These are phyloP conservation scores for Castor canadensis DNA, from an alignment of 2,113 vertebrate species.

Conservation along the genomic window DNA sequence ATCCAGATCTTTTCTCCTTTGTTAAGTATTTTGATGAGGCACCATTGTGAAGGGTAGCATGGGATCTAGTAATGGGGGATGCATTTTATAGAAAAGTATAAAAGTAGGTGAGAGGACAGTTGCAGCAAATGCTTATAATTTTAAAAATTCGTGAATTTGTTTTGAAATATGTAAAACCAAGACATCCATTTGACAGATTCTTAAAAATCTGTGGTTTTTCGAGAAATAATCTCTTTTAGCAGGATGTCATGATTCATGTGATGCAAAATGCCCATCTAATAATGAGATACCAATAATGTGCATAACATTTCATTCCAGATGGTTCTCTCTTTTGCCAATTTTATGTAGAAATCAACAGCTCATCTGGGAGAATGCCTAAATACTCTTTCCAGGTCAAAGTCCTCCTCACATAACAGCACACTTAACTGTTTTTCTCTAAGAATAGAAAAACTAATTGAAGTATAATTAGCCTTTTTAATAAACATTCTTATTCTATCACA, in stretches of 20 bases:
- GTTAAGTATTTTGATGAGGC: not conserved
- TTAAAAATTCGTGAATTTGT: not conserved
- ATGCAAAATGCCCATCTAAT: not conserved
- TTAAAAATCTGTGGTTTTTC: not conserved
- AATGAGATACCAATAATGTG: slow-evolving; percentile 9
- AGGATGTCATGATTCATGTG: not conserved
- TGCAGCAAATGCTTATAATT: not conserved
- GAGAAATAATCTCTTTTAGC: not conserved
- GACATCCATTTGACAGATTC: not conserved
- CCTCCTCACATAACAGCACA: slow-evolving; percentile 17
- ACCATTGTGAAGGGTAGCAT: not conserved
- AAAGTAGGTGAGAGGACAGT: not conserved
- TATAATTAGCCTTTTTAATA: not conserved
- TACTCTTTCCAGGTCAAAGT: slow-evolving; percentile 45
- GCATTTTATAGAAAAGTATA: slow-evolving; percentile 17
- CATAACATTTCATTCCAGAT: slow-evolving; percentile 59
- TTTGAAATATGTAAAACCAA: slow-evolving; percentile 36
- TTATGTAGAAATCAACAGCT: slow-evolving; percentile 60
- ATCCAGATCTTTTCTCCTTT: not conserved
- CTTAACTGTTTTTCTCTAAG: slow-evolving; percentile 44
- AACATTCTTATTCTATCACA: not conserved
- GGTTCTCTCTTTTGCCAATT: slow-evolving; percentile 62
- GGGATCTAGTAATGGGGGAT: not conserved
- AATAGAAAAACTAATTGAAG: not conserved
- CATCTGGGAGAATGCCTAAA: slow-evolving; percentile 52